Evolutionary conservation across 2,113 vertebrate genomes (phyloP).

Genomic region (Prochilodus magdalenae): DNA sequence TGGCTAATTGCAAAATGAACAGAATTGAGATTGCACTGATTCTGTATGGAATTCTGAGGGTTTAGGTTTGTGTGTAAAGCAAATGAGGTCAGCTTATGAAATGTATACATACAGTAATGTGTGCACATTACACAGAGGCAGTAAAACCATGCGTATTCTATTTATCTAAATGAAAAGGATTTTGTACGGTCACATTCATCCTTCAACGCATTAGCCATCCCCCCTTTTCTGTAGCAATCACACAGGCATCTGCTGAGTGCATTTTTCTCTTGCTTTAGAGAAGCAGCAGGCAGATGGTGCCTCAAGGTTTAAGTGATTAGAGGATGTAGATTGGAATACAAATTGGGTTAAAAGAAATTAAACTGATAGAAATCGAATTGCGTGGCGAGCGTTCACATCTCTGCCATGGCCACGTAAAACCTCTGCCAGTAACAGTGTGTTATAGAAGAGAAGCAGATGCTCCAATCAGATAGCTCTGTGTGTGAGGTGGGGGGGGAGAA

Average conservation of each 20-base stretch:
- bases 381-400: constrained; percentile 85
- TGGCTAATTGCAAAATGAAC: not conserved
- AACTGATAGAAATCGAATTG: constrained; percentile 98
- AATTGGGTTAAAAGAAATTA: constrained; percentile 99
- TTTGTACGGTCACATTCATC: not conserved
- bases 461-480: constrained; percentile 94
- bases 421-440: constrained; percentile 83
- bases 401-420: constrained; percentile 76
- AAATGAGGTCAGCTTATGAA: not conserved
- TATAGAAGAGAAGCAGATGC: constrained; percentile 93
- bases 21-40: not conserved
- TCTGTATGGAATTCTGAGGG: not conserved
- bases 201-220: constrained; percentile 61
- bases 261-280: constrained; percentile 75
- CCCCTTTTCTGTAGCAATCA: constrained; percentile 75
- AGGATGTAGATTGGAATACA: constrained; percentile 98
- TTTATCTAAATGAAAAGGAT: not conserved
- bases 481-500: constrained; percentile 82
- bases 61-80: not conserved
- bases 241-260: constrained; percentile 91
- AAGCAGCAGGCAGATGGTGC: constrained; percentile 94
- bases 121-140: not conserved
- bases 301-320: constrained; percentile 98
- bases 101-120: not conserved
- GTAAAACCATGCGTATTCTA: not conserved